Percentiles rank a stretch among this genome's conserved stretches.
phyloP scores from a whole-genome alignment of 2,113 vertebrate species.

The Myrmophylax atrothorax region DNA sequence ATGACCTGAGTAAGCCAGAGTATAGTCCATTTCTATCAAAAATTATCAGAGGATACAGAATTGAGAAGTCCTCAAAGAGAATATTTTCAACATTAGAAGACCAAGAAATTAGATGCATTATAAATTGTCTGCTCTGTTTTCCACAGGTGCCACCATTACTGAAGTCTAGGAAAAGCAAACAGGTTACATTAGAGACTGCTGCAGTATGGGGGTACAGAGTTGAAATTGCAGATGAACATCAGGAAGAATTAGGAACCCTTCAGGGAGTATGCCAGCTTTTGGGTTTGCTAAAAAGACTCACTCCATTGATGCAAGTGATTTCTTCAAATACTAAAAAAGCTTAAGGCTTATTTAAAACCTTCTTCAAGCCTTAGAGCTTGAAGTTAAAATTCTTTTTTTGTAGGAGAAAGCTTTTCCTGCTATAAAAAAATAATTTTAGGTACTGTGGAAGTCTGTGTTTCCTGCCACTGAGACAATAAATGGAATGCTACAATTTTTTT shows the following conservation, averaged over 20 bases:
- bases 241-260: not conserved
- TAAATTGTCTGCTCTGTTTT: slow-evolving; percentile 64
- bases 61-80: slow-evolving; percentile 66
- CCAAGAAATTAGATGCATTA: slow-evolving; percentile 60
- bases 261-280: not conserved
- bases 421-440: not conserved
- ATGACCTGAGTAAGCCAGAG: slow-evolving; percentile 60
- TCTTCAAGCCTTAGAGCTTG: not conserved
- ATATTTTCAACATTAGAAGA: slow-evolving; percentile 61
- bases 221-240: slow-evolving; percentile 24
- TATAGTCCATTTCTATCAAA: slow-evolving; percentile 51
- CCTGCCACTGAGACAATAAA: not conserved
- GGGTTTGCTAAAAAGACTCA: not conserved
- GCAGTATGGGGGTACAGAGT: not conserved
- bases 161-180: slow-evolving; percentile 69
- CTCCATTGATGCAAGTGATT: not conserved
- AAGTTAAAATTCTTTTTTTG: not conserved
- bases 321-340: not conserved
- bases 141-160: slow-evolving; percentile 68
- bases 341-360: not conserved
- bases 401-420: not conserved
- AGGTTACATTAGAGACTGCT: slow-evolving; percentile 57
- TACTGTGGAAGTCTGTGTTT: not conserved
- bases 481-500: not conserved
- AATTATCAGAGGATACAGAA: slow-evolving; percentile 66